Evolutionary conservation across 2,888 invertebrate species (phyloP), one percentile per base, ranked within the genome.

Genomic region (Nomada flava): DNA sequence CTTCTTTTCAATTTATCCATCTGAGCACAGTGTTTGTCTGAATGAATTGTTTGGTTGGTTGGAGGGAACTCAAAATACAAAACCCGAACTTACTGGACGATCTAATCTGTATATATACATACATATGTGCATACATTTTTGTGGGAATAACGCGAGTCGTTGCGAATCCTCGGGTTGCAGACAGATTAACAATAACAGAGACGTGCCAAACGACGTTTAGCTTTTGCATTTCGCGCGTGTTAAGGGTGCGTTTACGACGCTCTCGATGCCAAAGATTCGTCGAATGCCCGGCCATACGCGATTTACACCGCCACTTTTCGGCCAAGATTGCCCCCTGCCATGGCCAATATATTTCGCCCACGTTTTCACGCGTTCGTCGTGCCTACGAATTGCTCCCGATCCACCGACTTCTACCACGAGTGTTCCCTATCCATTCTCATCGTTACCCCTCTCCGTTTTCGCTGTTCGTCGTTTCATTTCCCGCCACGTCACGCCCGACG

Each of bases 351-450:
- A 79, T 65, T 42, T 13, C 60, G 23, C 2, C 42, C n/a, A 20
- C 62, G 50, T 68, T 78, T 79, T 53, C 79, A 47, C 59, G 44
- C 60, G 64, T 59, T 79, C 60, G 26, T 52, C 15, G 47, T 50
- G 36, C 71, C 79, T 71, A 71, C 71, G 71, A 79, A 79, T 79
- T 50, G 60, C 20, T 55, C 50, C 52, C 36, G 53, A 71, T 65
- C 71, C 71, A 26, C 52, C 65, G 71, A 79, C 71, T 67, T 72
- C 62, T 62, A 62, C 60, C 47, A 47, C 57, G 50, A 20, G 44
- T 50, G n/a, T n/a, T 23, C 42, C 59, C 79, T 62, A 79, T 80
- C 72, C 26, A 67, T 80, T 67, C 57, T 50, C 71, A 72, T 79
- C 67, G 80, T 72, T 79, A 67, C 11, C 50, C 42, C n/a, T 36